Percentiles rank a stretch among this genome's conserved stretches.
phyloP scores from a whole-genome alignment of 2,113 vertebrate species.

The Cervus canadensis region DNA sequence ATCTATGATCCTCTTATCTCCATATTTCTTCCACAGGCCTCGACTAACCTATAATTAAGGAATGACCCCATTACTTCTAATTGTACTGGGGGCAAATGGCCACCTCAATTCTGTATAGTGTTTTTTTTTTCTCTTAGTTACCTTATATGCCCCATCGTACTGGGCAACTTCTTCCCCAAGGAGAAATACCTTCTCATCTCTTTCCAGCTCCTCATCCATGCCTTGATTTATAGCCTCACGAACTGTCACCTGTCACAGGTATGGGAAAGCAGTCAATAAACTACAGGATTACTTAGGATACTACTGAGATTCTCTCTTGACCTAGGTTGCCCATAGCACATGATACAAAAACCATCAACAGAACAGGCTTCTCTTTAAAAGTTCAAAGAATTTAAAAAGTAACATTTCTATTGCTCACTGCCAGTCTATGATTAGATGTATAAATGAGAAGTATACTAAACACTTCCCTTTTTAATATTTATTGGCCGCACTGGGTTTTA shows the following conservation, averaged over 20 bases:
- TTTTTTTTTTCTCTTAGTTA: conserved; percentile 56
- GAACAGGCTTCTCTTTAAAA: not conserved
- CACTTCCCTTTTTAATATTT: not conserved
- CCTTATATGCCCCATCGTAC: conserved; percentile 99
- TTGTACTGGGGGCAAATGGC: not conserved
- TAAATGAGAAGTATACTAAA: not conserved
- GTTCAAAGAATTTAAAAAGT: not conserved
- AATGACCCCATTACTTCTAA: conserved; percentile 11
- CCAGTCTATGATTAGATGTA: not conserved
- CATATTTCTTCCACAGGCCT: conserved; percentile 98
- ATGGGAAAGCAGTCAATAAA: not conserved
- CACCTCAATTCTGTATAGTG: not conserved
- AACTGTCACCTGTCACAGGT: conserved; percentile 87
- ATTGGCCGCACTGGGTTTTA: not conserved
- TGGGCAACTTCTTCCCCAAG: conserved; percentile 98
- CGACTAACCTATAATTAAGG: conserved; percentile 88
- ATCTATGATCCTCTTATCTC: conserved; percentile 96
- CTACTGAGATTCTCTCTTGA: not conserved
- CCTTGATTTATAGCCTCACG: conserved; percentile 97
- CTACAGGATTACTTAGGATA: not conserved
- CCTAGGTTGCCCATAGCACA: not conserved
- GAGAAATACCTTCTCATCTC: conserved; percentile 94
- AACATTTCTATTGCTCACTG: not conserved
- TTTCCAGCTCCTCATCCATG: conserved; percentile 96
- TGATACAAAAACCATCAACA: not conserved